These are phyloP conservation scores for Lithosia quadra DNA, from an alignment of 2,888 invertebrate genomes.

Conservation along the genomic window DNA sequence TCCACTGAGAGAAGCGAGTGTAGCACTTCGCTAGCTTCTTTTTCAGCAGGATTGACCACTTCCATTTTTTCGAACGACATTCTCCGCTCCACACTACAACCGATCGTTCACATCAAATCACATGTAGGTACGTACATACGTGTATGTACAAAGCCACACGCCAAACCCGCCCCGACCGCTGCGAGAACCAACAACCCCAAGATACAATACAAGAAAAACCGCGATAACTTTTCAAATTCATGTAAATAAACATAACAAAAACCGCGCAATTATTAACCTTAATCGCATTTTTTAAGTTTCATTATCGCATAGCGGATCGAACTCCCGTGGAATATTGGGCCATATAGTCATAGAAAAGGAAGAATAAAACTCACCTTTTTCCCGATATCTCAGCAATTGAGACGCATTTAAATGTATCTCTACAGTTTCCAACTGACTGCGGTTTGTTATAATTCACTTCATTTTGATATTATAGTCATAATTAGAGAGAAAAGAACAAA, in stretches of 20 bases:
- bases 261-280: conserved; percentile 88
- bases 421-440: conserved; percentile 64
- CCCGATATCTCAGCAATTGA: conserved; percentile 65
- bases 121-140: conserved; percentile 80
- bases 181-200: conserved; percentile 66
- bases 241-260: conserved; percentile 88
- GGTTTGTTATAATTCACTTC: conserved; percentile 80
- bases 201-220: conserved; percentile 78
- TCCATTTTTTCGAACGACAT: conserved; percentile 88
- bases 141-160: conserved; percentile 79
- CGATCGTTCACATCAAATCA: conserved; percentile 82
- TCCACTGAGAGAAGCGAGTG: conserved; percentile 90
- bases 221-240: conserved; percentile 86
- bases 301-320: conserved; percentile 88
- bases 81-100: conserved; percentile 76
- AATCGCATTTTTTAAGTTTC: conserved; percentile 88
- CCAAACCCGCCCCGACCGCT: conserved; percentile 78
- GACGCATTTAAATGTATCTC: conserved; percentile 69
- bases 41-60: conserved; percentile 89
- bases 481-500: conserved; percentile 82
- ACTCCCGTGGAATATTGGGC: conserved; percentile 88
- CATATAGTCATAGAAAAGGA: conserved; percentile 86
- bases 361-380: conserved; percentile 86
- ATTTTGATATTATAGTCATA: conserved; percentile 84
- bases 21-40: conserved; percentile 90